A percentile compares a stretch with the other conserved stretches of the same genome.
Conservation (phyloP, 2,888 invertebrate species). For the Xanthostigma xanthostigma region DNA sequence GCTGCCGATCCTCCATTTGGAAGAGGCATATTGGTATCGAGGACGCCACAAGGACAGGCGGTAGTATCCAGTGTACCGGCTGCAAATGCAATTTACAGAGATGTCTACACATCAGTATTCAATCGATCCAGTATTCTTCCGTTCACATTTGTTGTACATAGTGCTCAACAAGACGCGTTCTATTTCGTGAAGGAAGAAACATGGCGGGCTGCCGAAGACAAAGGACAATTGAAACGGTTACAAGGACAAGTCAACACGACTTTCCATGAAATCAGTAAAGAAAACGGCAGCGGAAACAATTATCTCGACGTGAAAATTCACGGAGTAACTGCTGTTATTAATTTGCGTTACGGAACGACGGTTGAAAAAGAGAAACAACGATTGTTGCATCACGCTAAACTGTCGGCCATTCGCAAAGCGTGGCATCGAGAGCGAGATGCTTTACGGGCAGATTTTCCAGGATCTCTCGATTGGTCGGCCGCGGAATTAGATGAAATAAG, state of each 20-base stretch:
- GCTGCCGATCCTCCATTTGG: constrained; percentile 84
- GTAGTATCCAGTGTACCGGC: constrained; percentile 76
- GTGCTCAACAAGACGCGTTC: constrained; percentile 80
- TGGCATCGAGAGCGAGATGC: constrained; percentile 88
- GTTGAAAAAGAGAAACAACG: constrained; percentile 80
- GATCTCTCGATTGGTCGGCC: constrained; percentile 71
- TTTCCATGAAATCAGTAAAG: constrained; percentile 66
- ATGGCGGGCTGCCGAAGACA: constrained; percentile 79
- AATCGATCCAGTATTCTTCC: constrained; percentile 77
- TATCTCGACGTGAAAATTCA: constrained; percentile 83
- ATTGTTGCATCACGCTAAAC: constrained; percentile 78
- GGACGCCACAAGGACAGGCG: constrained; percentile 62
- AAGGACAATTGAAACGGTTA: constrained; percentile 74
- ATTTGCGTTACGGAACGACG: constrained; percentile 87
- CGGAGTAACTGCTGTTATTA: constrained; percentile 78
- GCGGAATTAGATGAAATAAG: constrained; percentile 79
- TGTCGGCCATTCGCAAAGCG: constrained; percentile 74
- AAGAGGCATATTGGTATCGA: constrained; percentile 69
- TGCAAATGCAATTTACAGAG: constrained; percentile 79
- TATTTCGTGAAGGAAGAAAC: constrained; percentile 86
- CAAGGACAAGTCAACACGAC: constrained; percentile 85
- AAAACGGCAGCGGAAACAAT: constrained; percentile 54
- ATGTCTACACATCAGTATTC: constrained; percentile 85
- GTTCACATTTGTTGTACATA: constrained; percentile 76
- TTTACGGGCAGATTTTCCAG: constrained; percentile 59